Evolutionary conservation across 2,888 invertebrate species (phyloP).

Genomic region (Rotaria macrura): DNA sequence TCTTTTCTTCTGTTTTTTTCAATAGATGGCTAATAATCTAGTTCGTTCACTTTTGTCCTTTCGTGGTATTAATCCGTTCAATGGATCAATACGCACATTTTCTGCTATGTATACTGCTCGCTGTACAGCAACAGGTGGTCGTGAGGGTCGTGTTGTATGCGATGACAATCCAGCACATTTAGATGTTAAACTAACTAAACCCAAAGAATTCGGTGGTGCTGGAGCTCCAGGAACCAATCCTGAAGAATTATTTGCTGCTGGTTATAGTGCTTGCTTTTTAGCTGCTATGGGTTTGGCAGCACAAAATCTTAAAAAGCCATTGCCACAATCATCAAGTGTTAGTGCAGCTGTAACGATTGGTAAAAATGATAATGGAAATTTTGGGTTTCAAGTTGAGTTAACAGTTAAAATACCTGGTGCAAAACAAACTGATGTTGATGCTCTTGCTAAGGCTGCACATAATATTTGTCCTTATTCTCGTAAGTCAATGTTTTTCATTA

Average conservation of each 20-base stretch:
- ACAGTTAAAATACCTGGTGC: not conserved
- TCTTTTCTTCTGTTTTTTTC: not conserved
- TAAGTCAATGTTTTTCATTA: not conserved
- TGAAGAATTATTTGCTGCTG: slow-evolving; percentile 18
- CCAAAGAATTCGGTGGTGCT: not conserved
- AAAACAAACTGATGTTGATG: not conserved
- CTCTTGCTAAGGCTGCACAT: not conserved
- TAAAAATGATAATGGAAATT: slow-evolving; percentile 12
- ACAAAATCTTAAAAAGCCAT: not conserved
- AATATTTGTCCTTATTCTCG: slow-evolving; percentile 1
- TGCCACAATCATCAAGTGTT: not conserved
- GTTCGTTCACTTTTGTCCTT: not conserved
- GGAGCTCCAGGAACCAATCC: not conserved
- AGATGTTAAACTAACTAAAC: not conserved
- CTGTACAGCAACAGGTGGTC: slow-evolving; percentile 1
- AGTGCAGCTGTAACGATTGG: not conserved
- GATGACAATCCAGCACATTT: not conserved
- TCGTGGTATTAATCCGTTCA: not conserved
- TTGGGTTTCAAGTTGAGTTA: not conserved
- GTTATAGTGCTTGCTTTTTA: slow-evolving; percentile 10
- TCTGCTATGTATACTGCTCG: not conserved
- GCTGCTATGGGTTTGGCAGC: slow-evolving; percentile 10
- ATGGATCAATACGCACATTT: not conserved
- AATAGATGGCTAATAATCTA: not conserved
- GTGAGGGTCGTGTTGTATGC: not conserved